phyloP scores from a whole-genome alignment of 2,888 invertebrate species.

The Apoda limacodes region DNA sequence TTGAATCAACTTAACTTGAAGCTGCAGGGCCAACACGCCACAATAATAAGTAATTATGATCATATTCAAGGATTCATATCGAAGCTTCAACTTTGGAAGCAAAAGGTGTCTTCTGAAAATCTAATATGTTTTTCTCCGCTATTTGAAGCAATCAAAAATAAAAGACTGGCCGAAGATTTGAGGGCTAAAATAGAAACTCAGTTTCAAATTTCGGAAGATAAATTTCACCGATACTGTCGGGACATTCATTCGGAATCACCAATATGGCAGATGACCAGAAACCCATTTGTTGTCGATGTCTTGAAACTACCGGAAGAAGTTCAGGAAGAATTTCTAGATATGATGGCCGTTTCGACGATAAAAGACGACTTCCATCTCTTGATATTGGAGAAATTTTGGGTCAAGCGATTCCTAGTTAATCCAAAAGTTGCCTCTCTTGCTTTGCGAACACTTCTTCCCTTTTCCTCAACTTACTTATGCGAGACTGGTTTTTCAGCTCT shows the following conservation, averaged over 20 bases:
- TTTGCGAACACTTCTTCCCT: no score
- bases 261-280: constrained; percentile 1
- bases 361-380: constrained; percentile 9
- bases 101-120: constrained; percentile 3
- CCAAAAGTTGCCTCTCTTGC: no score
- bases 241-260: neutral
- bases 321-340: no score
- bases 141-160: constrained; percentile 2
- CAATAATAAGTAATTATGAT: constrained; percentile 4
- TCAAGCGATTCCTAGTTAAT: constrained; percentile 7
- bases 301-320: no score
- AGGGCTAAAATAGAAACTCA: no score
- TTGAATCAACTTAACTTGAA: constrained; percentile 5
- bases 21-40: constrained; percentile 3
- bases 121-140: constrained; percentile 4
- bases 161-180: constrained; percentile 3
- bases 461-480: constrained; percentile 1
- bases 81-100: constrained; percentile 4
- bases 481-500: constrained; percentile 1
- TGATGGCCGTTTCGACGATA: no score
- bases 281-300: no score
- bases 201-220: no score
- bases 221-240: constrained; percentile 1
- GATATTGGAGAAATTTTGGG: constrained; percentile 7
- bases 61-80: constrained; percentile 7